Evolutionary conservation across 2,888 invertebrate genomes (phyloP), one percentile per base, ranked within the genome.

Genomic region (Phortica magna): DNA sequence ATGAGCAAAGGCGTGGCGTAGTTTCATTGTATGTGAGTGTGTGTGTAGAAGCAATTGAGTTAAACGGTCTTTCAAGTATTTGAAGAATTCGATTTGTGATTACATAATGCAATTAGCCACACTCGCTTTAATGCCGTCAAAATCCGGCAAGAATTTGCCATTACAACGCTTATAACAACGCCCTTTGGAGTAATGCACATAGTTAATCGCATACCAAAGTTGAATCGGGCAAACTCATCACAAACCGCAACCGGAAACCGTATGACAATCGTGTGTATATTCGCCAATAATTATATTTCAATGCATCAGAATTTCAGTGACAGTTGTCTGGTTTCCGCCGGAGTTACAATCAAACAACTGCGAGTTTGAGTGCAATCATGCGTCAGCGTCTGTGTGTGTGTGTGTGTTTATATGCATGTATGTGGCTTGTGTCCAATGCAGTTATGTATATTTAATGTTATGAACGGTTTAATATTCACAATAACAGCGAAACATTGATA

Each of bases 251-350:
- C 82, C 85, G 88, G 85, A 85, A 88, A 88, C 87, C 83, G 78
- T 85, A 79, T 81, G 89, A 88, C 88, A 89, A 89, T 84, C 90
- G 84, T 83, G 84, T 87, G 83, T 87, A 87, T 31, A 31, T 89
- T 90, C 89, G 88, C 87, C 90, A 89, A 89, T 89, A 89, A 89
- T 89, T 90, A 89, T 89, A 89, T 85, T 86, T 88, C 90, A 89
- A 88, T 90, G 88, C 84, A 87, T 84, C 90, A 88, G 87, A 83
- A 88, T 85, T 84, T 81, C 84, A 80, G 79, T 79, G 81, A 80
- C 84, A 87, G 81, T 89, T 88, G 86, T 83, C 81, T 83, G 89
- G 83, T 88, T 88, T 89, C 89, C 89, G 82, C 19, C 43, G 42
- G 2, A 67, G 14, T 42, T 78, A 81, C 82, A 78, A 82, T 77